These are phyloP conservation scores for Melipona beecheii DNA, from an alignment of 2,888 invertebrate genomes.

Conservation along the genomic window DNA sequence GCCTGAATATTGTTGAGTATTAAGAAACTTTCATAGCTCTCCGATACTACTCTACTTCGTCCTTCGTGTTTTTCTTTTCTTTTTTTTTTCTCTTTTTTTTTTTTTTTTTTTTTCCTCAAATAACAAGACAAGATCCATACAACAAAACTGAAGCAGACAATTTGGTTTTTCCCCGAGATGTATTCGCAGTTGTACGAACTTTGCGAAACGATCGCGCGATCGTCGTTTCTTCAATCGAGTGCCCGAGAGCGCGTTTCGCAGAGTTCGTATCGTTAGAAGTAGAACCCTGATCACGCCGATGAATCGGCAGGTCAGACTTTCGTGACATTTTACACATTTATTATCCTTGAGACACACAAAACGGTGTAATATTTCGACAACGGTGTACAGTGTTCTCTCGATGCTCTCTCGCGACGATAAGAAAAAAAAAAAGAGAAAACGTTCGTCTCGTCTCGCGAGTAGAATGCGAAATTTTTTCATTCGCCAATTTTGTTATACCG, in stretches of 20 bases:
- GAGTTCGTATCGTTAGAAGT: conserved; percentile 52
- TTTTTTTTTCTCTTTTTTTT: not conserved
- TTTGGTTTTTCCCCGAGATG: conserved; percentile 37
- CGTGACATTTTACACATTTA: conserved; percentile 60
- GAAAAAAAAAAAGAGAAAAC: too few relatives aligned
- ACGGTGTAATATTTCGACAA: conserved; percentile 62
- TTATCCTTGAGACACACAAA: conserved; percentile 52
- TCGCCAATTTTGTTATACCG: too few relatives aligned
- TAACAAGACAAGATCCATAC: not conserved
- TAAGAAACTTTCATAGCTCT: not conserved
- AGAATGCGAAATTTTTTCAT: conserved; percentile 3
- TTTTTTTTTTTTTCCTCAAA: not conserved
- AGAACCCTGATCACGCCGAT: conserved; percentile 54
- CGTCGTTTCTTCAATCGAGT: not conserved
- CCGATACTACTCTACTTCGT: not conserved
- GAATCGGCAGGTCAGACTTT: conserved; percentile 51
- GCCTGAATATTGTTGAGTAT: conserved; percentile 6
- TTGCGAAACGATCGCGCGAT: conserved; percentile 35
- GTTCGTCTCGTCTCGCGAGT: not conserved
- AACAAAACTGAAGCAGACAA: conserved; percentile 24
- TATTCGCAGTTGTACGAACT: conserved; percentile 31
- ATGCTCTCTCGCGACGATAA: not conserved
- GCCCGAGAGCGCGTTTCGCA: conserved; percentile 48
- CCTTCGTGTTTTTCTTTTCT: not conserved
- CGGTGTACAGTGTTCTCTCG: conserved; percentile 61